phyloP scores from a whole-genome alignment of 2,797 vertebrate genomes.

The Hoplostethus mediterraneus region DNA sequence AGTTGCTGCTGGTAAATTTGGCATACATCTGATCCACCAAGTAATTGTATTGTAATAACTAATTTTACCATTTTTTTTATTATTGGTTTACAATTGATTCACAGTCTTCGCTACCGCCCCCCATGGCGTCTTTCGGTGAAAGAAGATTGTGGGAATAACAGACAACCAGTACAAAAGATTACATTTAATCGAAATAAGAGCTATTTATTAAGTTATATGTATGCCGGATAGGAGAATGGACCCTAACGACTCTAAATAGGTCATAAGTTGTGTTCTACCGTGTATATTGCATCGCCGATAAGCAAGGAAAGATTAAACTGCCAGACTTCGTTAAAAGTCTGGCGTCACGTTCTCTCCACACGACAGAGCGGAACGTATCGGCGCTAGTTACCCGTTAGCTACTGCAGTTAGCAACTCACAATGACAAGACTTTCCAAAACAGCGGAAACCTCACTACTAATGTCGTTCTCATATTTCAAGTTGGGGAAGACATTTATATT shows the following conservation, averaged over 20 bases:
- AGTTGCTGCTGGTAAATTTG: not conserved
- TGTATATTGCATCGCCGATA: fast-evolving
- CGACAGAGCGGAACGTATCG: not conserved
- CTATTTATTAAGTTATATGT: fast-evolving
- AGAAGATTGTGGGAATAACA: not conserved
- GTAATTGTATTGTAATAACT: too few species aligned
- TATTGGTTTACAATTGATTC: too few species aligned
- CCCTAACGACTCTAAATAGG: fast-evolving
- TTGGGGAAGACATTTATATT: too few species aligned
- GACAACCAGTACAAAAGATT: too few species aligned
- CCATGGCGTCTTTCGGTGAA: too few species aligned
- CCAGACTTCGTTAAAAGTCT: not conserved
- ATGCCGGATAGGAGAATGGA: not conserved
- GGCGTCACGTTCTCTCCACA: not conserved
- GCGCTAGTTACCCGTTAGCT: conserved; percentile 26
- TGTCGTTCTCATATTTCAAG: not conserved
- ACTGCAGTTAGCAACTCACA: conserved; percentile 13
- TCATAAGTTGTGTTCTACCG: fast-evolving
- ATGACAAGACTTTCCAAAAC: not conserved
- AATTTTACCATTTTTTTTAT: too few species aligned
- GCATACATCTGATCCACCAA: fast-evolving
- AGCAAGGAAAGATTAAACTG: not conserved
- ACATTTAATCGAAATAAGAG: not conserved
- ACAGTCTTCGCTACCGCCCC: too few species aligned
- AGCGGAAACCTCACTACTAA: fast-evolving